These are phyloP conservation scores for Papilio aristodemus DNA, from an alignment of 1,140 invertebrate genomes.

Conservation along the genomic window DNA sequence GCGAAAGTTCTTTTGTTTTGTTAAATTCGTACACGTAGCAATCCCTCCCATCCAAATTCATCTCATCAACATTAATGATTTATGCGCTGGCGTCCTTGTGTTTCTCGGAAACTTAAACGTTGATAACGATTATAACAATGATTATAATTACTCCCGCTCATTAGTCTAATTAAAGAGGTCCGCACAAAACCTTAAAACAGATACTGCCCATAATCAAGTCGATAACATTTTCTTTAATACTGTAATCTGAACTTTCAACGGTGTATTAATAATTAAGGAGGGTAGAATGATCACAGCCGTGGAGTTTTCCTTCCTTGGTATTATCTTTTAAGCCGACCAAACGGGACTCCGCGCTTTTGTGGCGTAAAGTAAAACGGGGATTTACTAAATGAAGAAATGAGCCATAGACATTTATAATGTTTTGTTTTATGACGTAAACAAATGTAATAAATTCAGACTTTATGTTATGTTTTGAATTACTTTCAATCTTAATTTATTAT, in stretches of 20 bases:
- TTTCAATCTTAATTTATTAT: no score
- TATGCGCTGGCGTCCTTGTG: background rate
- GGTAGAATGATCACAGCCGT: slow-evolving; percentile 50
- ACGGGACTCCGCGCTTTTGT: slow-evolving; percentile 37
- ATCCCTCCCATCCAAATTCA: no score
- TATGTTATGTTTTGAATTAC: background rate
- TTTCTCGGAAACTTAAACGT: background rate
- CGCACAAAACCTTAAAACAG: slow-evolving; percentile 12
- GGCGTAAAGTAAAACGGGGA: slow-evolving; percentile 37
- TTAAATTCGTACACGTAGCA: no score
- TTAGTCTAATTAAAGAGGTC: background rate
- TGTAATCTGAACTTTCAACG: slow-evolving; percentile 55
- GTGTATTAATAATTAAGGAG: slow-evolving; percentile 64
- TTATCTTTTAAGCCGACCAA: slow-evolving; percentile 49
- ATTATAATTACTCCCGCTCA: background rate
- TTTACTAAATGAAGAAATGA: slow-evolving; percentile 42
- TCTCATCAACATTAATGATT: background rate
- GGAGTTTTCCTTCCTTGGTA: slow-evolving; percentile 50
- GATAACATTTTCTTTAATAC: slow-evolving; percentile 48
- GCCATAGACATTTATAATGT: slow-evolving; percentile 36
- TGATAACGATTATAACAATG: background rate
- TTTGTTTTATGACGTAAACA: slow-evolving; percentile 30
- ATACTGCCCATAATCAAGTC: slow-evolving; percentile 39
- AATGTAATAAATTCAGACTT: background rate
- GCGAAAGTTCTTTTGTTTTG: no score